Evolutionary conservation across 2,888 invertebrate genomes (phyloP).

Genomic region (Microchrysa polita): DNA sequence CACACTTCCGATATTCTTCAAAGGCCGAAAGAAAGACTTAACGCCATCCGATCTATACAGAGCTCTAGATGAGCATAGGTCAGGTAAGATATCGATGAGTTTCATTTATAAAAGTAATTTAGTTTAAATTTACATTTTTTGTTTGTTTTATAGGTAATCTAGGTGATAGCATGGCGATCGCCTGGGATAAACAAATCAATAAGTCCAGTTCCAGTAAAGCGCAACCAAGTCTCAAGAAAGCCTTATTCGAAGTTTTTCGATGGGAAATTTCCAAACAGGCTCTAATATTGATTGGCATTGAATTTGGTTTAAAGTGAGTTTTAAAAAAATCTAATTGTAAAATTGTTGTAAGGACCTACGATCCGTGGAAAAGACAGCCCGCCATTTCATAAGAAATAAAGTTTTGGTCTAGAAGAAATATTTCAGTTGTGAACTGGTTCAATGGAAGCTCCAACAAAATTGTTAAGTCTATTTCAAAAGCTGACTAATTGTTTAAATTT

Average conservation of each 20-base stretch:
- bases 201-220: constrained; percentile 59
- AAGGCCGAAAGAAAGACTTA: constrained; percentile 77
- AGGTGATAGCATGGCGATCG: constrained; percentile 69
- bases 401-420: too few relatives aligned
- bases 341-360: too few relatives aligned
- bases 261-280: constrained; percentile 69
- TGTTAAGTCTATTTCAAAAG: too few relatives aligned
- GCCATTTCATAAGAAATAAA: too few relatives aligned
- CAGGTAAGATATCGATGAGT: constrained; percentile 63
- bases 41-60: constrained; percentile 79
- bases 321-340: too few relatives aligned
- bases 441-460: too few relatives aligned
- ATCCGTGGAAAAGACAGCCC: too few relatives aligned
- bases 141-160: constrained; percentile 55
- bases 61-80: constrained; percentile 74
- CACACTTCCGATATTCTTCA: constrained; percentile 79
- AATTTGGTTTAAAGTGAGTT: constrained; percentile 68
- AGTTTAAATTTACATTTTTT: constrained; percentile 1
- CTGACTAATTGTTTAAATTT: too few relatives aligned
- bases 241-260: constrained; percentile 70
- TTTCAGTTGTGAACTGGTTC: too few relatives aligned
- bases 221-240: constrained; percentile 68
- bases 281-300: constrained; percentile 68
- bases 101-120: constrained; percentile 8
- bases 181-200: constrained; percentile 70